phyloP scores from a whole-genome alignment of 2,797 vertebrate species.

The Salmo trutta region DNA sequence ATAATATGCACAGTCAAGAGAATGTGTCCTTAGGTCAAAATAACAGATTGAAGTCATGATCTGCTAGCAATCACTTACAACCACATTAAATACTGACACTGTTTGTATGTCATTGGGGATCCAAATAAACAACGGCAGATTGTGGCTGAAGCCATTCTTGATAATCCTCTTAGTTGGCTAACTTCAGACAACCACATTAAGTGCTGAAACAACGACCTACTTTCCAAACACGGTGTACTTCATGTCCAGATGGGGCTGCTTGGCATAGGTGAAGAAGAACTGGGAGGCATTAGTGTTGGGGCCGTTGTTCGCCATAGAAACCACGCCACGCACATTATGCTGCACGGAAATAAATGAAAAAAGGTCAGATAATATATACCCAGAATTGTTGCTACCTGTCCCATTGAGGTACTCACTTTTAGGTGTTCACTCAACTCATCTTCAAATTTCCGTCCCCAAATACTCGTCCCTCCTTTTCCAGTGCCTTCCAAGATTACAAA shows the following conservation, averaged over 20 bases:
- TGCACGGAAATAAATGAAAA: slow-evolving; percentile 51
- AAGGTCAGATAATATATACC: too few species aligned
- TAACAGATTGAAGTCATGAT: too few species aligned
- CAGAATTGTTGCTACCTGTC: too few species aligned
- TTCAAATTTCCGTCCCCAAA: slow-evolving; percentile 96
- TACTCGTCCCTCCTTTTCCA: slow-evolving; percentile 95
- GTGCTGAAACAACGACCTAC: slow-evolving; percentile 39
- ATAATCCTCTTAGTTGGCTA: too few species aligned
- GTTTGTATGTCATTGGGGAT: too few species aligned
- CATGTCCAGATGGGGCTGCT: slow-evolving; percentile 98
- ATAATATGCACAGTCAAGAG: too few species aligned
- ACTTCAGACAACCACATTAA: too few species aligned
- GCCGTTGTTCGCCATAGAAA: slow-evolving; percentile 97
- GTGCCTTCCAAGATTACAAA: slow-evolving; percentile 75
- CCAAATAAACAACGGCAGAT: too few species aligned
- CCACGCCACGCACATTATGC: slow-evolving; percentile 96
- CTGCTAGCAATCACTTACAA: too few species aligned
- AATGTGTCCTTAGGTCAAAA: too few species aligned
- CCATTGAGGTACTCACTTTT: slow-evolving; percentile 77
- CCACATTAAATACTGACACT: too few species aligned
- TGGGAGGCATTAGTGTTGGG: slow-evolving; percentile 95
- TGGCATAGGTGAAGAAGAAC: slow-evolving; percentile 96
- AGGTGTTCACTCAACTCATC: slow-evolving; percentile 97
- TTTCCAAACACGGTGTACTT: slow-evolving; percentile 98
- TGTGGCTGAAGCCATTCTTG: too few species aligned